Percentiles rank a stretch among this genome's conserved stretches.
Evolutionary conservation across 2,888 invertebrate species (phyloP).

Genomic region (Sphecodes monilicornis): DNA sequence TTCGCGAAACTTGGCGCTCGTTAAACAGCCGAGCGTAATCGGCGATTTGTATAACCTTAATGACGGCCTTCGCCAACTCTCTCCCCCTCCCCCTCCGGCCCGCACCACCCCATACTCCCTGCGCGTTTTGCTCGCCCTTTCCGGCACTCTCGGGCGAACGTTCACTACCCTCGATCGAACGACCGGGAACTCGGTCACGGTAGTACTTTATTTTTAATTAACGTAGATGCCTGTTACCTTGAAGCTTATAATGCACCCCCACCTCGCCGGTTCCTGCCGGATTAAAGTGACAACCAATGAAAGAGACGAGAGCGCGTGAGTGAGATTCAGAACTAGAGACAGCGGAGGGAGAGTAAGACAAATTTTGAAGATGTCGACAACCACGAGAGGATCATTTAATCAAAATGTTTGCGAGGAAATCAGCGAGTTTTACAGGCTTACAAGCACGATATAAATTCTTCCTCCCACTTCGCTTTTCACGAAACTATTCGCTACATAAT

Average conservation of each 20-base stretch:
- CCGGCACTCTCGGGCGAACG: slow-evolving; percentile 1
- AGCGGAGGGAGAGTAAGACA: slow-evolving; percentile 8
- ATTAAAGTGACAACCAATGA: neutral
- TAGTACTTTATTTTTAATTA: slow-evolving; percentile 67
- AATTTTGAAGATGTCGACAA: slow-evolving; percentile 48
- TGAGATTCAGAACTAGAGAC: neutral
- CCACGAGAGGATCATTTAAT: slow-evolving; percentile 46
- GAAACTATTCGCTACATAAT: slow-evolving; percentile 42
- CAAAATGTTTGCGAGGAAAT: slow-evolving; percentile 54
- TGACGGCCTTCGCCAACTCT: slow-evolving; percentile 61
- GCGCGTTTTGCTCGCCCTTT: neutral
- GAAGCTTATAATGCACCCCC: slow-evolving; percentile 56
- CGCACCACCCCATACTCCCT: neutral
- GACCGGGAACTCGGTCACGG: slow-evolving; percentile 50
- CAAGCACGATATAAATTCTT: slow-evolving; percentile 44
- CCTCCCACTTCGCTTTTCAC: neutral
- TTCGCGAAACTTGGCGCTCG: slow-evolving; percentile 69
- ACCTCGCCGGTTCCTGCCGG: slow-evolving; percentile 18
- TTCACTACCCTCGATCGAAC: slow-evolving; percentile 51
- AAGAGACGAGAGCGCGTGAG: neutral
- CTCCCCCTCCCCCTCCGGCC: neutral
- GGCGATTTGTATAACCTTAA: slow-evolving; percentile 77
- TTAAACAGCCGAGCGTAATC: slow-evolving; percentile 74
- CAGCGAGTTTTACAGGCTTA: slow-evolving; percentile 47
- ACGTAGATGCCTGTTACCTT: slow-evolving; percentile 60